Evolutionary conservation across 2,113 vertebrate genomes (phyloP).

Genomic region (Gavia stellata): DNA sequence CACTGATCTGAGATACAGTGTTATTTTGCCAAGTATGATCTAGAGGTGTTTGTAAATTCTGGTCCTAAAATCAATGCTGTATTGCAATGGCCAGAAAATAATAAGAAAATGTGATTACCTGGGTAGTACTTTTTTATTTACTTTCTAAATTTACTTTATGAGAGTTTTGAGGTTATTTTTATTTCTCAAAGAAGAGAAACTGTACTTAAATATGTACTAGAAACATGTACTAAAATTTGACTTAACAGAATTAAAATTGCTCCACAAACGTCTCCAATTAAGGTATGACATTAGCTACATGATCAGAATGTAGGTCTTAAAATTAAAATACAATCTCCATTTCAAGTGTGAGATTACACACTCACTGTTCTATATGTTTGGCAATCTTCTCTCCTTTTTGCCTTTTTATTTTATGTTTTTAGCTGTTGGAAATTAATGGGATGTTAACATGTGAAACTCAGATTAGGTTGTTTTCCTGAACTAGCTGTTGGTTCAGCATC

Average conservation of each 20-base stretch:
- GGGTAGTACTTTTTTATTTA: not conserved
- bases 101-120: not conserved
- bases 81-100: not conserved
- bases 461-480: not conserved
- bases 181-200: not conserved
- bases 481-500: not conserved
- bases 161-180: not conserved
- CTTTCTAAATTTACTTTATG: not conserved
- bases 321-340: not conserved
- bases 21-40: not conserved
- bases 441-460: not conserved
- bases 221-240: not conserved
- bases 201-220: not conserved
- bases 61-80: not conserved
- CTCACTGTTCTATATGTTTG: not conserved
- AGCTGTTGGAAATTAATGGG: not conserved
- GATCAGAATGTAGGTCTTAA: not conserved
- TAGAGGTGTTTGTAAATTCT: not conserved
- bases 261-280: not conserved
- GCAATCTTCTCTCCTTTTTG: not conserved
- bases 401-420: not conserved
- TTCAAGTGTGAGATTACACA: not conserved
- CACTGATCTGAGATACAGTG: not conserved
- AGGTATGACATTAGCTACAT: not conserved
- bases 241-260: not conserved